Conservation (phyloP, 2,888 invertebrate genomes). For the Aromia moschata region DNA sequence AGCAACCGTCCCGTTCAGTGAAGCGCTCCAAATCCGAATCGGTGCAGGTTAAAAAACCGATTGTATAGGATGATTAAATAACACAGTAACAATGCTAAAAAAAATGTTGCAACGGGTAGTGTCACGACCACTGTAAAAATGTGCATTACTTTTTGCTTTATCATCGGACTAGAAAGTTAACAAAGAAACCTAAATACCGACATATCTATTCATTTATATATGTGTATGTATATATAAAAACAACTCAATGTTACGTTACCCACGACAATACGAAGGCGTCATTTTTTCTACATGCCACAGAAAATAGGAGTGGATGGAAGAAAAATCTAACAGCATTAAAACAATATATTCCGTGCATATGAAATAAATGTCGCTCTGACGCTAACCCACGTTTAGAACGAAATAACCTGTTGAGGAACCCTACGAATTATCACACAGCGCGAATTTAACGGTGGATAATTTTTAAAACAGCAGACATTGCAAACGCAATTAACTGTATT, state of each 20-base stretch:
- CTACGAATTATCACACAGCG: background rate
- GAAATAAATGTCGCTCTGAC: background rate
- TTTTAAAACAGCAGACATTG: slow-evolving; percentile 1
- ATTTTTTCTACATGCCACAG: background rate
- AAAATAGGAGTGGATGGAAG: background rate
- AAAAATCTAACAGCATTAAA: background rate
- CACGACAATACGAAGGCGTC: background rate
- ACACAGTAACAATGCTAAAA: background rate
- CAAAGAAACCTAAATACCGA: slow-evolving; percentile 8
- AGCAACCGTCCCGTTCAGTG: background rate
- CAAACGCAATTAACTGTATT: background rate
- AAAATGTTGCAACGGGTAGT: background rate
- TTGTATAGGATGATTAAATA: background rate
- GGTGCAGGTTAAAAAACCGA: background rate
- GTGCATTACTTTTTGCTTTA: background rate
- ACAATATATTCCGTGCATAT: background rate
- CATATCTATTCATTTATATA: background rate
- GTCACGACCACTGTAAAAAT: slow-evolving; percentile 1
- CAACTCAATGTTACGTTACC: background rate
- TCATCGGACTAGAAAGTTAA: slow-evolving; percentile 5
- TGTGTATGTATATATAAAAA: no score
- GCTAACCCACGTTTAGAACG: background rate
- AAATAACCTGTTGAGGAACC: background rate
- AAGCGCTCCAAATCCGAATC: background rate
- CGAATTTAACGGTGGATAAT: slow-evolving; percentile 3